Evolutionary conservation across 2,797 vertebrate species (phyloP).

Genomic region (Gymnothorax javanicus): DNA sequence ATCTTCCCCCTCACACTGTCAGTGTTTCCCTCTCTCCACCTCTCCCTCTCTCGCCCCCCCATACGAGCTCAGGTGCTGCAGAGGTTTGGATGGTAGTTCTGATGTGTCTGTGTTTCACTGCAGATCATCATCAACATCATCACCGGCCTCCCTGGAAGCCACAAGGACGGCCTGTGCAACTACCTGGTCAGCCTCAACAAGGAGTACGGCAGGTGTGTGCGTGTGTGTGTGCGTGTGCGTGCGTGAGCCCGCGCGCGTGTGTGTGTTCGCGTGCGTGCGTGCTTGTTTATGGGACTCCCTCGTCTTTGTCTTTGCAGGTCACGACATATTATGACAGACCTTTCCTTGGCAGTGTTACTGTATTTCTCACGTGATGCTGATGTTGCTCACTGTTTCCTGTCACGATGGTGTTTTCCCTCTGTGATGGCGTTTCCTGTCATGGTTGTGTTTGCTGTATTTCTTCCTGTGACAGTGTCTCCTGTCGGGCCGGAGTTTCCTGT

Average conservation of each 20-base stretch:
- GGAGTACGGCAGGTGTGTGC: conserved; percentile 74
- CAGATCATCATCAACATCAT: conserved; percentile 87
- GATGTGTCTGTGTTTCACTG: background rate
- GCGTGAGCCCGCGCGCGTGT: no score
- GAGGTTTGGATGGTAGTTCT: background rate
- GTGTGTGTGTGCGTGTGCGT: no score
- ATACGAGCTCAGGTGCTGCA: background rate
- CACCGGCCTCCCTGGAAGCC: conserved; percentile 88
- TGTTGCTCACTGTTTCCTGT: background rate
- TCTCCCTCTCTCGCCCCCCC: background rate
- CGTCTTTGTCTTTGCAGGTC: no score
- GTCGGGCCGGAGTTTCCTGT: background rate
- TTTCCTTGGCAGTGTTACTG: background rate
- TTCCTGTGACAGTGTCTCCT: background rate
- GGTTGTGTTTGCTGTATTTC: background rate
- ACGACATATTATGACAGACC: background rate
- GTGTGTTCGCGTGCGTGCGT: no score
- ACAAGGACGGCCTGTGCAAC: conserved; percentile 80
- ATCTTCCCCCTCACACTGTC: no score
- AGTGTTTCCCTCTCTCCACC: no score
- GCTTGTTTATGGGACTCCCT: no score
- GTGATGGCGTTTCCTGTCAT: background rate
- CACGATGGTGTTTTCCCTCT: background rate
- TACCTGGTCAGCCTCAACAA: conserved; percentile 85
- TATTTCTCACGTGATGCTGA: background rate